Evolutionary conservation across 2,113 vertebrate species (phyloP), one percentile per base, ranked within the genome.

Genomic region (Syngnathus floridae): DNA sequence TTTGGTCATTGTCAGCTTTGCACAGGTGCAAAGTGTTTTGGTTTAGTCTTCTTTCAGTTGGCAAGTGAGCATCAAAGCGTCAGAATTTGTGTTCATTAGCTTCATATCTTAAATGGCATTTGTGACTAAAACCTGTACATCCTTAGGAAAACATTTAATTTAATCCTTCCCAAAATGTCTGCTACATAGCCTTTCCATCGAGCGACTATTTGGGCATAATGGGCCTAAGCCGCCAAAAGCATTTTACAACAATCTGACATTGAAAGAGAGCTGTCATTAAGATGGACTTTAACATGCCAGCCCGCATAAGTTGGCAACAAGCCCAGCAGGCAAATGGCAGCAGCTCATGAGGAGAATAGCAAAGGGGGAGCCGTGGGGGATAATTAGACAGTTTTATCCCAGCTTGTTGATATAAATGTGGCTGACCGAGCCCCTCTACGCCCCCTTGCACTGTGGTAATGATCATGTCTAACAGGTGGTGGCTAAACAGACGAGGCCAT

Each of bases 331-430:
- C 87, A 93, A 93, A 92, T 90, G 7, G 76, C 88, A 74, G 89
- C 10, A 65, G 70, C 85, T 83, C 78, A 88, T 5, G 87, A 76
- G 83, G 88, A 80, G 75, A 84, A 91, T 92, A 90, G 88, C 84
- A 74, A 82, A 70, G 4, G 60, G 69, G 87, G 73, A 86, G 85
- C 92, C 93, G 88, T 91, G 85, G 90, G 89, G 94, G 93, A 94
- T 97, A 96, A 98, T 98, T 94, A 95, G 93, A 92, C 91, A 89
- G 90, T 90, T 91, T 93, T 93, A 93, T 91, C 90, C 71, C 72
- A 86, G 93, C 92, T 93, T 97, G 95, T 96, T 97, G 94, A 94
- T 95, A 92, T 93, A 94, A 97, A 96, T 95, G 93, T 93, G 93
- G 90, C 91, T 79, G 77, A 92, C 93, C 95, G 93, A 95, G 92